A percentile compares a stretch with the other conserved stretches of the same genome.
Conservation (phyloP, 2,113 vertebrate genomes). For the Halichoeres trimaculatus region DNA sequence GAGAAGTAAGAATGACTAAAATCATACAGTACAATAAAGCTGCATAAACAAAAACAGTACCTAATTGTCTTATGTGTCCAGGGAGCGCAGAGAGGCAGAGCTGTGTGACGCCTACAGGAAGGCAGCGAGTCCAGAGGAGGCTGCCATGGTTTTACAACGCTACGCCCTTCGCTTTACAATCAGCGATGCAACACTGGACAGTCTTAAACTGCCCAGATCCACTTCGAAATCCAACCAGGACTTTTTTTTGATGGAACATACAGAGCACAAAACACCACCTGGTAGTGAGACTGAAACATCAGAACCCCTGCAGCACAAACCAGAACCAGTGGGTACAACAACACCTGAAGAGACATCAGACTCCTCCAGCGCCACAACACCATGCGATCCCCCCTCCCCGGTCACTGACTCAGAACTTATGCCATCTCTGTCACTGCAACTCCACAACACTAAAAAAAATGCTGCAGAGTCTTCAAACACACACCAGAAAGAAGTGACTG, state of each 20-base stretch:
- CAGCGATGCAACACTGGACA: conserved; percentile 95
- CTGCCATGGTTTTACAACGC: conserved; percentile 91
- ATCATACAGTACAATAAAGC: too few relatives aligned
- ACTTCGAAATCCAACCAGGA: conserved; percentile 62
- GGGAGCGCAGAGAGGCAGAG: conserved; percentile 91
- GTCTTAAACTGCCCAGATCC: conserved; percentile 91
- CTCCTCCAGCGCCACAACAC: conserved; percentile 58
- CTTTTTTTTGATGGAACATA: conserved; percentile 33
- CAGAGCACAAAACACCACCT: conserved; percentile 20
- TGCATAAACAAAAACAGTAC: background rate
- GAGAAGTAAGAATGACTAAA: conserved; percentile 87
- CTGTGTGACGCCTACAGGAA: conserved; percentile 92
- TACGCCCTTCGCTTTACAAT: conserved; percentile 97
- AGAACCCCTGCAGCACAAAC: conserved; percentile 15
- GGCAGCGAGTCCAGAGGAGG: conserved; percentile 91
- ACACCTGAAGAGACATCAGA: conserved; percentile 17
- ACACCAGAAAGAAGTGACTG: conserved; percentile 57
- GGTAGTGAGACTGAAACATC: conserved; percentile 16
- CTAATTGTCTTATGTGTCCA: conserved; percentile 44
- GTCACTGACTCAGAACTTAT: conserved; percentile 40
- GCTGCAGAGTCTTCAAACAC: conserved; percentile 61
- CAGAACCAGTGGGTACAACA: conserved; percentile 8
- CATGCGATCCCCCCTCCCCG: conserved; percentile 78
- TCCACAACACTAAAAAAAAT: conserved; percentile 3
- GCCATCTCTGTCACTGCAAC: conserved; percentile 67